Percentiles rank a stretch among this genome's conserved stretches.
phyloP scores from a whole-genome alignment of 2,797 vertebrate genomes.

The Silurus aristotelis region DNA sequence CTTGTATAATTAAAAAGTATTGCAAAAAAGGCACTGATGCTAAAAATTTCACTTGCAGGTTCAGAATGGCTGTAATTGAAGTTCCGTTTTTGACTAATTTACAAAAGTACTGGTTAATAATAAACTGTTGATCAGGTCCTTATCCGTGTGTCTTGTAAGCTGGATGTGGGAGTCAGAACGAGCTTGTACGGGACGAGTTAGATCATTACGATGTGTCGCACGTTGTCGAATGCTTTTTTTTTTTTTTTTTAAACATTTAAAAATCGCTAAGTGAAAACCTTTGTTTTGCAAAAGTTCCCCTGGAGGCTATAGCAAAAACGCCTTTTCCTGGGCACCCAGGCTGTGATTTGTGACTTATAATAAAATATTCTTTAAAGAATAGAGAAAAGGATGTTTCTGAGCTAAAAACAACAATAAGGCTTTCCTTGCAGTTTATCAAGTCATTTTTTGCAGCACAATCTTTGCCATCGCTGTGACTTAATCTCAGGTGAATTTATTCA shows the following conservation, averaged over 20 bases:
- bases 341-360: background rate
- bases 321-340: background rate
- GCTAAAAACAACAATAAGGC: background rate
- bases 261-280: background rate
- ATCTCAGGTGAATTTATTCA: background rate
- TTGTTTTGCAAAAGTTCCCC: background rate
- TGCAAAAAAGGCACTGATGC: too few relatives aligned
- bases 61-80: too few relatives aligned
- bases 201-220: too few relatives aligned
- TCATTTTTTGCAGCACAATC: background rate
- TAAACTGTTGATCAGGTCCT: too few relatives aligned
- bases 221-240: background rate
- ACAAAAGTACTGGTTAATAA: too few relatives aligned
- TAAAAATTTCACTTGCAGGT: too few relatives aligned
- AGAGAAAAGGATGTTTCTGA: background rate
- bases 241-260: background rate
- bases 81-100: too few relatives aligned
- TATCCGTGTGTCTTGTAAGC: too few relatives aligned
- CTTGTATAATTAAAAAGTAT: too few relatives aligned
- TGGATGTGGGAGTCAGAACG: too few relatives aligned
- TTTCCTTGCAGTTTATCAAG: background rate
- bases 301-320: background rate
- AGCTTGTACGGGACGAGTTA: too few relatives aligned
- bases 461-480: background rate
- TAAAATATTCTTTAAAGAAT: background rate